phyloP scores from a whole-genome alignment of 2,797 vertebrate genomes.

The Acestrorhynchus altus region DNA sequence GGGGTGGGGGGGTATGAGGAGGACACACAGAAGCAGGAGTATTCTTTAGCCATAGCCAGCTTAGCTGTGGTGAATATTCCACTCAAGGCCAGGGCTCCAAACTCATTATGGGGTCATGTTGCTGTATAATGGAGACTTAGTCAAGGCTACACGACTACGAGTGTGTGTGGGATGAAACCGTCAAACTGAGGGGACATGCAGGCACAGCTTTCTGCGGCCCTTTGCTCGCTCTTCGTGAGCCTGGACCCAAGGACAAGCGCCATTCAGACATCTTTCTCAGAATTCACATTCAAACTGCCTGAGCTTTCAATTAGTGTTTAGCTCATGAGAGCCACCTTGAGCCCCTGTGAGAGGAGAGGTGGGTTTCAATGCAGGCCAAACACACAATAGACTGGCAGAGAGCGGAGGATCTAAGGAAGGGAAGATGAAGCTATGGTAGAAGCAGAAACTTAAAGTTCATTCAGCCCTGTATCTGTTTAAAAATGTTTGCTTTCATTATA shows the following conservation, averaged over 20 bases:
- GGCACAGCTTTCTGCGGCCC: slow-evolving; percentile 60
- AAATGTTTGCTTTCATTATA: background rate
- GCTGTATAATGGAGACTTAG: slow-evolving; percentile 49
- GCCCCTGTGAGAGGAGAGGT: slow-evolving; percentile 69
- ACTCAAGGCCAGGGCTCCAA: slow-evolving; percentile 58
- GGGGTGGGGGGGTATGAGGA: background rate
- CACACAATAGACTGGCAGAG: slow-evolving; percentile 59
- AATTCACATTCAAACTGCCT: slow-evolving; percentile 71
- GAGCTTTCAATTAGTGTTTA: slow-evolving; percentile 79
- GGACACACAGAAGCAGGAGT: slow-evolving; percentile 28
- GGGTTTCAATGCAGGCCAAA: slow-evolving; percentile 64
- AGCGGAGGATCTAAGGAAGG: slow-evolving; percentile 46
- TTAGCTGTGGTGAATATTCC: slow-evolving; percentile 54
- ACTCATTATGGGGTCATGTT: slow-evolving; percentile 58
- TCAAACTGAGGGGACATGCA: slow-evolving; percentile 49
- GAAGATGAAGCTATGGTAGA: background rate
- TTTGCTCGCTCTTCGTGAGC: slow-evolving; percentile 70
- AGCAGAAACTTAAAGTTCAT: slow-evolving; percentile 37
- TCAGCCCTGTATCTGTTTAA: slow-evolving; percentile 6
- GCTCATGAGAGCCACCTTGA: slow-evolving; percentile 77
- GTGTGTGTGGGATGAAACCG: slow-evolving; percentile 57
- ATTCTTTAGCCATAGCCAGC: slow-evolving; percentile 45
- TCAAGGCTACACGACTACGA: slow-evolving; percentile 51
- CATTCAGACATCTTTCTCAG: slow-evolving; percentile 72
- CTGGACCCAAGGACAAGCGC: slow-evolving; percentile 73